These are phyloP conservation scores for Zenarchopterus dispar DNA, from an alignment of 2,797 vertebrate species.

Conservation along the genomic window DNA sequence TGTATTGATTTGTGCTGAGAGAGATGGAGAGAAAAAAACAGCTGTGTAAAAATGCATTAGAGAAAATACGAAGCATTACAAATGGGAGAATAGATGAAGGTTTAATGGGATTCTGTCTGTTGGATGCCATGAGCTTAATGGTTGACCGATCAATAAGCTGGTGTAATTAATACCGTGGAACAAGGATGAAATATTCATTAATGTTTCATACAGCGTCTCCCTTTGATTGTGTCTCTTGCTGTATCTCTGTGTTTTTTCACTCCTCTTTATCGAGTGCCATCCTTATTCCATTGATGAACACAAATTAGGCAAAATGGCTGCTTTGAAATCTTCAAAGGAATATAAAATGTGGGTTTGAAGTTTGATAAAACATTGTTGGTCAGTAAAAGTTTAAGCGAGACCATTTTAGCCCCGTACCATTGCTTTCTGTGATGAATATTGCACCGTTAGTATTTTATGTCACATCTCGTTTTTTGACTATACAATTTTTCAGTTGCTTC, in stretches of 20 bases:
- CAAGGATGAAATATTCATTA: conserved; percentile 70
- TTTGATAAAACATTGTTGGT: conserved; percentile 18
- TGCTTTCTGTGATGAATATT: conserved; percentile 62
- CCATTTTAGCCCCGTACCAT: conserved; percentile 38
- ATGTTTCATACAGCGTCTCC: conserved; percentile 20
- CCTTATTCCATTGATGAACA: conserved; percentile 9
- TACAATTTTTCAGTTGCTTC: conserved; percentile 17
- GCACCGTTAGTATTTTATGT: conserved; percentile 45
- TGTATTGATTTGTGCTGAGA: conserved; percentile 13
- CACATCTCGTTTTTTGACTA: conserved; percentile 25
- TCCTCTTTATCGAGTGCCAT: conserved; percentile 15
- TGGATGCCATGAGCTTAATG: conserved; percentile 52
- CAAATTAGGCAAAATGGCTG: conserved; percentile 45
- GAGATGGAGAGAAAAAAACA: not conserved
- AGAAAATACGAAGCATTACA: conserved; percentile 10
- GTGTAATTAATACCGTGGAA: conserved; percentile 72
- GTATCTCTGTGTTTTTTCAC: conserved; percentile 9
- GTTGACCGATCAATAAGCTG: conserved; percentile 67
- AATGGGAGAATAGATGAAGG: conserved; percentile 2
- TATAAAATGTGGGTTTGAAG: conserved; percentile 31
- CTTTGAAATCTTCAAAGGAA: conserved; percentile 44
- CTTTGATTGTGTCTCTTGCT: conserved; percentile 19
- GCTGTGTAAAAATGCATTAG: too few relatives aligned
- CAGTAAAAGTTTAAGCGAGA: conserved; percentile 38
- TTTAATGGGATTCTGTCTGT: conserved; percentile 44